A percentile compares a stretch with the other conserved stretches of the same genome.
Conservation (phyloP, 2,113 vertebrate species). For the Chlamydotis undulata region DNA sequence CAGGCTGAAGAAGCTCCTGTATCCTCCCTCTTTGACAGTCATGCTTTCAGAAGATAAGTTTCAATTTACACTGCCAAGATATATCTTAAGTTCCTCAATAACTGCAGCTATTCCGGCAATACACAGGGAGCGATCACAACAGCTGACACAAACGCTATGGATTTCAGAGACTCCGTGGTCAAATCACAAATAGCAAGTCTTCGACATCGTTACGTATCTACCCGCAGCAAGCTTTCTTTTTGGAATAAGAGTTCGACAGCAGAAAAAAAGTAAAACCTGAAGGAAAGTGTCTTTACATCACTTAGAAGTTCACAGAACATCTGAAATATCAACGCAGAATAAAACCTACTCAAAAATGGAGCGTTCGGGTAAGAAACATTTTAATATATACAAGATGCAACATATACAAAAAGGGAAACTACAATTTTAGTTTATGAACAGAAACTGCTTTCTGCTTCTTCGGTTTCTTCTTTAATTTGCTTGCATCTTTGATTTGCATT, state of each 20-base stretch:
- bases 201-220: fast-evolving
- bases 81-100: background rate
- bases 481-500: slow-evolving; percentile 88
- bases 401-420: slow-evolving; percentile 20
- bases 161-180: background rate
- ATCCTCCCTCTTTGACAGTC: background rate
- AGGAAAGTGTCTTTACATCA: background rate
- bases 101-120: background rate
- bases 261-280: background rate
- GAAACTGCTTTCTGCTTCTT: slow-evolving; percentile 82
- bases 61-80: background rate
- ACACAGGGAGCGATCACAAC: background rate
- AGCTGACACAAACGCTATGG: background rate
- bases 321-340: background rate
- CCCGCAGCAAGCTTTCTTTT: background rate
- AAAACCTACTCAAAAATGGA: background rate
- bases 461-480: slow-evolving; percentile 79
- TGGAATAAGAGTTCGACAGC: fast-evolving
- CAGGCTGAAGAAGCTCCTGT: background rate
- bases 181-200: too few species aligned
- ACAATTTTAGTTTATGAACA: slow-evolving; percentile 90
- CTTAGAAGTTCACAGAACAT: background rate
- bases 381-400: slow-evolving; percentile 48
- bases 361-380: background rate
- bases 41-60: background rate